These are phyloP conservation scores for Altica lythri DNA, from an alignment of 2,888 invertebrate species.

Conservation along the genomic window DNA sequence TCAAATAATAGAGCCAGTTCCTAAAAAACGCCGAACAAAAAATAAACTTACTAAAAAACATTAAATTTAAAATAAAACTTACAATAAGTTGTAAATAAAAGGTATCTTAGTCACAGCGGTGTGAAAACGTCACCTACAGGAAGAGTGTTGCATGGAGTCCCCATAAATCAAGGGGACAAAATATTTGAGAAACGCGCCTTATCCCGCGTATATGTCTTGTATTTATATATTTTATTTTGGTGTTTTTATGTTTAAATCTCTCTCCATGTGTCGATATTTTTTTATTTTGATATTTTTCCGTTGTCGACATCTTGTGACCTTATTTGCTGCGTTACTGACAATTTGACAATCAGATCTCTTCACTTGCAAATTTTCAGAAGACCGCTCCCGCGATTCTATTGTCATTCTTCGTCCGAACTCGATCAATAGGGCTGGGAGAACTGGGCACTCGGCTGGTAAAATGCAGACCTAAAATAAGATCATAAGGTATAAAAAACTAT, in stretches of 20 bases:
- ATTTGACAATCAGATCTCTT: slow-evolving; percentile 50
- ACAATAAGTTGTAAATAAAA: slow-evolving; percentile 35
- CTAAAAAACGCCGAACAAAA: slow-evolving; percentile 17
- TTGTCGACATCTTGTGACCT: slow-evolving; percentile 45
- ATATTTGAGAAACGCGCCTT: slow-evolving; percentile 12
- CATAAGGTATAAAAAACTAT: neutral
- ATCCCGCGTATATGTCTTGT: slow-evolving; percentile 10
- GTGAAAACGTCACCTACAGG: slow-evolving; percentile 45
- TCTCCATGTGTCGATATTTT: slow-evolving; percentile 19
- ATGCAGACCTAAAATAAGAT: slow-evolving; percentile 56
- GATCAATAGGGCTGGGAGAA: slow-evolving; percentile 72
- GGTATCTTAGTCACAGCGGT: slow-evolving; percentile 43
- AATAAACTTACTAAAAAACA: slow-evolving; percentile 27
- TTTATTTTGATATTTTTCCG: slow-evolving; percentile 36
- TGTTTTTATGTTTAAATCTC: slow-evolving; percentile 8
- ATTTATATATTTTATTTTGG: slow-evolving; percentile 6
- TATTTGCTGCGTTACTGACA: slow-evolving; percentile 50
- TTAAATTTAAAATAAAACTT: slow-evolving; percentile 35
- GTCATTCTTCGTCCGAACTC: slow-evolving; percentile 45
- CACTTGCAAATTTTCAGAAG: slow-evolving; percentile 53
- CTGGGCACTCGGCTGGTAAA: slow-evolving; percentile 66
- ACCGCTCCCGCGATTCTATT: slow-evolving; percentile 55
- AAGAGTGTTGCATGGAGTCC: slow-evolving; percentile 31
- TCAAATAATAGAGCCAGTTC: slow-evolving; percentile 12
- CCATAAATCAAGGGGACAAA: slow-evolving; percentile 11